Base-by-base conservation (phyloP, 2,113 vertebrate species). In the Alectura lathami region DNA sequence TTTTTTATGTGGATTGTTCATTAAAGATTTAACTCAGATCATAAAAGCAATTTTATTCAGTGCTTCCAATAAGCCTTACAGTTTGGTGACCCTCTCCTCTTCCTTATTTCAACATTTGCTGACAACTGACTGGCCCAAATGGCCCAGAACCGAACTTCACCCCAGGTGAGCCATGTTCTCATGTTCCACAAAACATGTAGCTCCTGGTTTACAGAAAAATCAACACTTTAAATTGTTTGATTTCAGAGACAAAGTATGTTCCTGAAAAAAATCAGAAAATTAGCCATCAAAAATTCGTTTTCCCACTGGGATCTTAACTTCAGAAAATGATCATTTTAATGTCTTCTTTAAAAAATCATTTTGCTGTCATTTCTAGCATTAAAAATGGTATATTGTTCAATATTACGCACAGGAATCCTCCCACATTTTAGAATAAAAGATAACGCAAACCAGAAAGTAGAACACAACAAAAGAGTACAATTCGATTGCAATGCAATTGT, bases 121-220 rank as follows among this genome's bases (percentile, higher is more conserved):
- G 64, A 18, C 9, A 63, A 63, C 24, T 34, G 64, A 74, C 17
- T 2, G 1, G 13, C 54, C 57, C 7, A 1, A 67, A 69, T 3
- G 83, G 50, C 30, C 57, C 75, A 70, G 50, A 36, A 36, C 15
- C 15, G 2, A 88, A 32, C 27, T 56, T 42, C 16, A n/a, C 14
- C 43, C 5, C 32, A 11, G 11, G 6, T 38, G 4, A 5, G 2
- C 2, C 43, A 34, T 4, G 26, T 27, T 59, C 26, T 2, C 43
- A 34, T 4, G 29, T 30, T 59, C 22, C 86, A 59, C 13, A 26
- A 32, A 79, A 67, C 5, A 38, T 1, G 29, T 29, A 59, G 34
- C 23, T 62, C 29, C 67, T 54, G 20, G 17, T 22, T 38, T 8
- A 34, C 13, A 9, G 32, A 68, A 43, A 60, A 80, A 47, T 42